These are phyloP conservation scores for Thunnus maccoyii DNA, from an alignment of 2,113 vertebrate species.

Conservation along the genomic window DNA sequence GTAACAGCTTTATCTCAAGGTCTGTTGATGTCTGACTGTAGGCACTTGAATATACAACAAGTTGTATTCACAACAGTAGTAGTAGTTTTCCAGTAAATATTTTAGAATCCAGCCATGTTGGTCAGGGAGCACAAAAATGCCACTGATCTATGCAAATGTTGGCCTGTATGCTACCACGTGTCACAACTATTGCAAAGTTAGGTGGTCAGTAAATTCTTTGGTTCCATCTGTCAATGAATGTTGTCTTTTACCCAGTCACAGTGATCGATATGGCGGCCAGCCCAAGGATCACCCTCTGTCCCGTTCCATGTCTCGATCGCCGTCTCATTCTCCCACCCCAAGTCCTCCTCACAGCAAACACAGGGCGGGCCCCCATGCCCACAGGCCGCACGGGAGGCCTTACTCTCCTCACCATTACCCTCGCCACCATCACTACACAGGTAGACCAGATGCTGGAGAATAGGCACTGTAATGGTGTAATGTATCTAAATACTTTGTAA, in stretches of 20 bases:
- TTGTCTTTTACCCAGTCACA: constrained; percentile 38
- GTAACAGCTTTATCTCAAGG: too few relatives aligned
- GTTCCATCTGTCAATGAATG: neutral
- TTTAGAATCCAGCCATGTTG: too few relatives aligned
- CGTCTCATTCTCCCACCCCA: constrained; percentile 65
- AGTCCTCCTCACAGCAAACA: constrained; percentile 63
- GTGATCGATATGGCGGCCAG: constrained; percentile 47
- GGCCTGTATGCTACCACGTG: neutral
- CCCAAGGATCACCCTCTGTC: constrained; percentile 52
- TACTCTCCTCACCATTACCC: constrained; percentile 63
- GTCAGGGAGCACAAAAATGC: too few relatives aligned
- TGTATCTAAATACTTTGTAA: too few relatives aligned
- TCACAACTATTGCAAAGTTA: neutral
- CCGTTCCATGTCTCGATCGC: constrained; percentile 72
- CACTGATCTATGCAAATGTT: neutral
- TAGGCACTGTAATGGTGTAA: neutral
- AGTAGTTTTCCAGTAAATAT: too few relatives aligned
- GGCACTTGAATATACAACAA: too few relatives aligned
- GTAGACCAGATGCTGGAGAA: constrained; percentile 33
- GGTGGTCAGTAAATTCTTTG: neutral
- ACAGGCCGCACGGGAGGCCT: constrained; percentile 37
- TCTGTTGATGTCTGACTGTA: too few relatives aligned
- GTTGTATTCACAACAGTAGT: too few relatives aligned
- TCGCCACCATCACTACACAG: constrained; percentile 30
- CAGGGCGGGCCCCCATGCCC: constrained; percentile 50